These are phyloP conservation scores for Deroplatys truncata DNA, from an alignment of 2,888 invertebrate genomes.

Conservation along the genomic window DNA sequence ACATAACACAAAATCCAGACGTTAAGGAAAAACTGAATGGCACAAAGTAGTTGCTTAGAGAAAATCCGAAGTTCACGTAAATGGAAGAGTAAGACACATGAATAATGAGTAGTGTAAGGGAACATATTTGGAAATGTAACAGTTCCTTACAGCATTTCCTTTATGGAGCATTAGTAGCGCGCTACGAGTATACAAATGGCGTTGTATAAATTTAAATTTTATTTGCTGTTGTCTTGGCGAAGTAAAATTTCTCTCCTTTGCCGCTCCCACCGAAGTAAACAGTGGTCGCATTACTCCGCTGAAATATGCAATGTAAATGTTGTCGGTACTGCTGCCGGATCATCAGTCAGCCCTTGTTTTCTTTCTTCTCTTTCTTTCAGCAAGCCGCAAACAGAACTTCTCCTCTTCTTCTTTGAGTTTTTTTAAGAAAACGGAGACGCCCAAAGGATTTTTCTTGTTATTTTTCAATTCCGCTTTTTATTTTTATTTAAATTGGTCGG, in stretches of 20 bases:
- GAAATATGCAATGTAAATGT: conserved; percentile 13
- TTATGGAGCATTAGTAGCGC: neutral
- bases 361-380: neutral
- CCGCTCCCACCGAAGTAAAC: neutral
- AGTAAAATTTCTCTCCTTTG: neutral
- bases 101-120: neutral
- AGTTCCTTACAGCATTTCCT: neutral
- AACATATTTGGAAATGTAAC: too few relatives aligned
- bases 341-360: neutral
- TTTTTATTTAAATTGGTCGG: conserved; percentile 8
- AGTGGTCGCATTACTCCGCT: neutral
- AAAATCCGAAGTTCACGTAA: neutral
- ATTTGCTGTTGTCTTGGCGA: neutral
- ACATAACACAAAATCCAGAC: too few relatives aligned
- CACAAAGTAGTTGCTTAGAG: too few relatives aligned
- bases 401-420: neutral
- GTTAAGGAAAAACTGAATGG: too few relatives aligned
- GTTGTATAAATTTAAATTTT: conserved; percentile 5
- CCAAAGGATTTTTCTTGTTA: neutral
- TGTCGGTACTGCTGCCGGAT: neutral
- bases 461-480: conserved; percentile 1
- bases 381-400: neutral
- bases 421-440: neutral
- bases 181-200: neutral
- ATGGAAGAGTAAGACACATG: neutral